Base-by-base conservation (phyloP, 2,888 invertebrate species). In the Zygogramma bicolorata region DNA sequence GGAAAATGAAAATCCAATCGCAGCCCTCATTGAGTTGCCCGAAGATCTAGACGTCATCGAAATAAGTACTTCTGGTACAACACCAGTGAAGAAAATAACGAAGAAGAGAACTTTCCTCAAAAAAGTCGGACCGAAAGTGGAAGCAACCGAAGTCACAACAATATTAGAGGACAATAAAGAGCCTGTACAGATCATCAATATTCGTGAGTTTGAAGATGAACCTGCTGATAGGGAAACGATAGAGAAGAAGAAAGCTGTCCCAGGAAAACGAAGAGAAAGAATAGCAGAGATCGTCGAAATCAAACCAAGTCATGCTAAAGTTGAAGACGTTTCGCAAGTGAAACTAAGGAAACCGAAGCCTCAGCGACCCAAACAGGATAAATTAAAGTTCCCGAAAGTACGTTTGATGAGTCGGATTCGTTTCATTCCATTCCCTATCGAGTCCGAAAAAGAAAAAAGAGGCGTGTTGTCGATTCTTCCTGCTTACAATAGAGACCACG, bases 361-460 rank as follows among this genome's bases (percentile, higher is more conserved):
- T n/a, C 53, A 25, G n/a, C 10, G n/a, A 27, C 53, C 27, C 0
- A 53, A 53, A 53, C 53, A 53, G 25, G 27, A n/a, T 5, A 27
- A 27, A 53, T 1, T 13, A 13, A 53, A 53, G n/a, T 86, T 94
- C 61, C 93, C 93, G 0, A 93, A 92, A 84, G 88, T 93, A 58
- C 89, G 92, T 81, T 86, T 94, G 0, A 93, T 92, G 81, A 94
- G 94, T 83, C 89, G 92, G 77, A 92, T 94, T 18, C 88, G 87
- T 58, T 89, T 89, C 78, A 84, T 89, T 1, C 87, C 87, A 58
- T 88, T 88, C 76, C 87, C 88, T 34, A 83, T 86, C 25, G 72
- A 79, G 34, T 75, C 75, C 20, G 85, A 86, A 81, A 42, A 75
- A 57, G 84, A 86, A 74, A 80, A 84, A 60, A 80, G 78, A 69